Evolutionary conservation across 2,113 vertebrate species (phyloP).

Genomic region (Anser brachyrhynchus): DNA sequence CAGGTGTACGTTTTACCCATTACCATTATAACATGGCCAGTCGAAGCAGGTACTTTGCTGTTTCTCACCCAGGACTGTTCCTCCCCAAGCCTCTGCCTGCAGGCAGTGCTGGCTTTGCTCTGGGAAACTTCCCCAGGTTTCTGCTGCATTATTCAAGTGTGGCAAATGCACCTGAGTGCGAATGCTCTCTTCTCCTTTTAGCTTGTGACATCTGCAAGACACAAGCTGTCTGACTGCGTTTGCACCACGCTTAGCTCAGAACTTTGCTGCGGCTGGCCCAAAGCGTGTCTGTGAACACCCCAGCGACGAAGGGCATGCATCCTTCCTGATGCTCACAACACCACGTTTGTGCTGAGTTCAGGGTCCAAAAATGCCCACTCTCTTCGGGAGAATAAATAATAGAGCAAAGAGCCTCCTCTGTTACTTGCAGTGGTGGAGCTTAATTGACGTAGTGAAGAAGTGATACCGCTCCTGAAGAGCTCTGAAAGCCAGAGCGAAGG

Average conservation of each 20-base stretch:
- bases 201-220: background rate
- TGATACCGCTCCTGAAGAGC: background rate
- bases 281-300: rapidly evolving
- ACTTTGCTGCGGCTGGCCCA: rapidly evolving
- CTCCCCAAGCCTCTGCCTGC: no score
- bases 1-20: no score
- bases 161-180: background rate
- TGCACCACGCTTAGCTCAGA: rapidly evolving
- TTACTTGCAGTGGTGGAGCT: background rate
- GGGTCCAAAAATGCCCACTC: background rate
- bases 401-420: background rate
- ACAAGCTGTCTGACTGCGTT: background rate
- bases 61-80: background rate
- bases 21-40: background rate
- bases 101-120: background rate
- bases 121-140: background rate
- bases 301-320: background rate
- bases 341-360: background rate
- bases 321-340: background rate
- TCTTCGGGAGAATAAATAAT: background rate
- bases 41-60: background rate
- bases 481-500: background rate
- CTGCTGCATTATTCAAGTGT: rapidly evolving
- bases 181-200: background rate
- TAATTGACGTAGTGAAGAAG: background rate